Evolutionary conservation across 2,888 invertebrate genomes (phyloP).

Genomic region (Escarpia spicata): DNA sequence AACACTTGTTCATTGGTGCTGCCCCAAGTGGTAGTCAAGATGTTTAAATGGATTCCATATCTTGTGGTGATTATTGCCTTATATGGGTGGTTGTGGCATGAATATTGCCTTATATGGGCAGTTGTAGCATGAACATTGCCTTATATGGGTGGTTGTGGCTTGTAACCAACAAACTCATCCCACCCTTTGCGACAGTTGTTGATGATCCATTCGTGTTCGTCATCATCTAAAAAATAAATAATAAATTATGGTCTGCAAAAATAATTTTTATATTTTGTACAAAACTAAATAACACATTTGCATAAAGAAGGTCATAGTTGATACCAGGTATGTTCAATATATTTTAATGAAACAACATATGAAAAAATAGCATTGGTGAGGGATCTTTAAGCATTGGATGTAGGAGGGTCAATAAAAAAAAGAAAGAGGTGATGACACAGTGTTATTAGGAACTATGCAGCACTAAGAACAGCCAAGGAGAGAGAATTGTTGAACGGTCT

Average conservation of each 20-base stretch:
- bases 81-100: not conserved
- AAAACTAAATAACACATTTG: no score
- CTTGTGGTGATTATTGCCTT: not conserved
- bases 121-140: not conserved
- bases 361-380: no score
- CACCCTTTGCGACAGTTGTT: conserved; percentile 74
- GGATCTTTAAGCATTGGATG: no score
- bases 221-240: conserved; percentile 55
- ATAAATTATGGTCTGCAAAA: not conserved
- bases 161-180: conserved; percentile 70
- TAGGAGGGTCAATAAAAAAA: no score
- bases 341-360: no score
- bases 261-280: not conserved
- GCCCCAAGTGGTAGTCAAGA: not conserved
- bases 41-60: not conserved
- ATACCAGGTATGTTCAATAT: no score
- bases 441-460: no score
- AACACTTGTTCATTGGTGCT: not conserved
- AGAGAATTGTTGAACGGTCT: no score
- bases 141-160: conserved; percentile 18
- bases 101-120: not conserved
- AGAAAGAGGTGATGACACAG: no score
- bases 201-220: conserved; percentile 75
- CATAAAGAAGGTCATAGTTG: no score
- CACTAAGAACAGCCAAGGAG: no score